Conservation (phyloP, 1,140 invertebrate genomes). For the Heliconius hewitsoni region DNA sequence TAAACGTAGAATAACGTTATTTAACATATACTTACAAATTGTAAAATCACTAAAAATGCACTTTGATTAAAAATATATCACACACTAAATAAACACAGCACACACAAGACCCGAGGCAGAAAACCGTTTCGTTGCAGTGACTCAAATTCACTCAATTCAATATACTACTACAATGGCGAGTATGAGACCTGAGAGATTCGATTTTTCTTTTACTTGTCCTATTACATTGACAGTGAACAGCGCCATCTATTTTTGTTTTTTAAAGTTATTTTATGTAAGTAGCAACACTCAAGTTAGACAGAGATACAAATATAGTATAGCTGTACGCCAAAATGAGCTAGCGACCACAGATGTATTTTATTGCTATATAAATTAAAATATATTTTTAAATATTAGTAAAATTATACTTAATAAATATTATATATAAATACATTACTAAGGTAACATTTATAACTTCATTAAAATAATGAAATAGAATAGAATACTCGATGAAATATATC, state of each 20-base stretch:
- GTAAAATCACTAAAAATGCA: slow-evolving; percentile 67
- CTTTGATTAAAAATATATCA: slow-evolving; percentile 67
- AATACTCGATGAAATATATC: background rate
- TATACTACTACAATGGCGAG: slow-evolving; percentile 56
- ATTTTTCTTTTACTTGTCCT: slow-evolving; percentile 65
- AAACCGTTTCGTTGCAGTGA: slow-evolving; percentile 76
- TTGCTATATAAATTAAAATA: background rate
- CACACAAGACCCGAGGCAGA: slow-evolving; percentile 76
- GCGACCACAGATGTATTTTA: background rate
- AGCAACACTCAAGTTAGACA: slow-evolving; percentile 9
- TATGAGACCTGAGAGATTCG: slow-evolving; percentile 45
- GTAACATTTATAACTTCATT: background rate
- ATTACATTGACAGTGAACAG: slow-evolving; percentile 43
- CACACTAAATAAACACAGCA: slow-evolving; percentile 71
- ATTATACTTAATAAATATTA: background rate
- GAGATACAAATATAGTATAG: background rate
- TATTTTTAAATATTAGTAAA: background rate
- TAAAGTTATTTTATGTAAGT: background rate
- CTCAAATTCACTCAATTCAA: slow-evolving; percentile 61
- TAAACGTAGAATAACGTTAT: slow-evolving; percentile 27
- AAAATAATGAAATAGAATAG: background rate
- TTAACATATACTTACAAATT: slow-evolving; percentile 65
- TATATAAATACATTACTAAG: background rate
- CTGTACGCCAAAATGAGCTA: background rate
- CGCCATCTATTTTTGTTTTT: slow-evolving; percentile 53